Conservation (phyloP, 2,888 invertebrate species). For the Dicyrtomina minuta region DNA sequence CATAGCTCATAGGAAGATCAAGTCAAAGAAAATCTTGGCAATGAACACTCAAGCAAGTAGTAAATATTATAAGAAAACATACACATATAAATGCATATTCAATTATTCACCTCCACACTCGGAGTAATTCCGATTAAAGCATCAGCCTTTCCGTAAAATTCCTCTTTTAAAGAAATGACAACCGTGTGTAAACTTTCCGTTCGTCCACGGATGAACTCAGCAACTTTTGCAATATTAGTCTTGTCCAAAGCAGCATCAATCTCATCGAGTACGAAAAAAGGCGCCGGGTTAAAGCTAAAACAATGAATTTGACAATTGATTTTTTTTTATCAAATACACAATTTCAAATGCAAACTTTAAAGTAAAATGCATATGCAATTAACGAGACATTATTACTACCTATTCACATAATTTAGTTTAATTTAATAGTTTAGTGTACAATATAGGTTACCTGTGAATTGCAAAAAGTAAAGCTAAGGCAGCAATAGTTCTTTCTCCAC, state of each 20-base stretch:
- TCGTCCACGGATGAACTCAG: slow-evolving; percentile 91
- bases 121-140: slow-evolving; percentile 96
- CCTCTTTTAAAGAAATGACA: slow-evolving; percentile 98
- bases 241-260: slow-evolving; percentile 99
- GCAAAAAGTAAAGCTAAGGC: slow-evolving; percentile 96
- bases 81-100: not conserved
- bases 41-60: not conserved
- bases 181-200: slow-evolving; percentile 88
- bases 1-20: not conserved
- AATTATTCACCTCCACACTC: slow-evolving; percentile 66
- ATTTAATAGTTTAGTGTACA: no score
- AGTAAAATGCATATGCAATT: not conserved
- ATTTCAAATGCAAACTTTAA: not conserved
- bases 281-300: slow-evolving; percentile 88
- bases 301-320: not conserved
- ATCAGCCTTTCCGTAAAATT: slow-evolving; percentile 98
- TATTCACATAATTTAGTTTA: no score
- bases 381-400: no score
- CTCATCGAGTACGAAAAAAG: slow-evolving; percentile 99
- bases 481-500: slow-evolving; percentile 98
- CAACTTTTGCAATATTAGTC: slow-evolving; percentile 99
- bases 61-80: not conserved
- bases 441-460: slow-evolving; percentile 90
- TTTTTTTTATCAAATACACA: no score
- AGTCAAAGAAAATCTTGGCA: not conserved